Base-by-base conservation (phyloP, 2,113 vertebrate genomes). In the Crotalus tigris region DNA sequence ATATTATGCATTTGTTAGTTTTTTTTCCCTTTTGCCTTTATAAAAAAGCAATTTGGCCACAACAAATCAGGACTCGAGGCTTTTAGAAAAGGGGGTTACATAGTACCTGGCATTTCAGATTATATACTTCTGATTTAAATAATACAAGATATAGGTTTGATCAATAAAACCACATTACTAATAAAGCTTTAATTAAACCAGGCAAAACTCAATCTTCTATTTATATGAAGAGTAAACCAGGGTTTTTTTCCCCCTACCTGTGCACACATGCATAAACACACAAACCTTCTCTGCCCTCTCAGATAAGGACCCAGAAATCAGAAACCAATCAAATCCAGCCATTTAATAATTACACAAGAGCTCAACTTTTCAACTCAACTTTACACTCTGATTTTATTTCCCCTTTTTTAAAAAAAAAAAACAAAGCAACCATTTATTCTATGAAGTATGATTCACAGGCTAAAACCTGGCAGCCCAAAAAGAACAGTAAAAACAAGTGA, bases 151-250 rank as follows among this genome's bases (percentile, higher is more conserved):
- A 89, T 95, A 39, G 33, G 33, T 90, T 96, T 94, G 95, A 96
- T 95, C 93, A 96, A 75, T 49, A 91, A 92, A 94, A 96, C 94
- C 92, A 92, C 95, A 94, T 95, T 94, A 97, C 95, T 98, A 97
- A 96, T 94, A 94, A 95, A 29, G 92, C 92, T 96, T 95, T 96
- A 88, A 54, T 95, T 49, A 91, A 96, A 95, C 59, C 95, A 96
- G 91, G 91, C 61, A n/a, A 85, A 96, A 91, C 94, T 51, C 46
- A 95, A 94, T 89, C 94, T 91, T 87, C 95, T 86, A 93, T 92
- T 92, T 95, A 92, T 95, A 89, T 94, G 91, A 93, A 92, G 49
- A 88, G 95, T 33, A 33, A 26, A 61, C 95, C 2, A 91, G 92
- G 86, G 44, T 33, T 0, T 64, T 33, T 0, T 64, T 10, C 94